Evolutionary conservation across 92 coral and sea anemone genomes (phyloP), one percentile per base, ranked within the genome.

Genomic region (Siderastrea siderea): DNA sequence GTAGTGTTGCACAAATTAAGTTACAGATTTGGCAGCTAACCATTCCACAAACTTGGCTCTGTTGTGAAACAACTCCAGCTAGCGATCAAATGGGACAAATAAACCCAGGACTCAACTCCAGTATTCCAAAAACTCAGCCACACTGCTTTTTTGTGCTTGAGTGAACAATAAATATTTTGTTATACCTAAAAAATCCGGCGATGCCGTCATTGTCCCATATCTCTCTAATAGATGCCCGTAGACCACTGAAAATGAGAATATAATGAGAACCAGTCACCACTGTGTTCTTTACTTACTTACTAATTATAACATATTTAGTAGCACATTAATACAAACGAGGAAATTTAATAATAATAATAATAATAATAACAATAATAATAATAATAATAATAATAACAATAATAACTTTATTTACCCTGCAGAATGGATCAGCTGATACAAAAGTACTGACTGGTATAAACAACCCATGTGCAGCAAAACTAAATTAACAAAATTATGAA

Each of bases 101-200:
- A 26, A 26, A 26, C 38, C 38, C 38, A 26, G 38, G 38, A 26
- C 38, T 26, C 38, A 26, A 26, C 38, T 26, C 38, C 38, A 26
- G 38, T 26, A 26, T 26, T 26, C 38, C 38, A 26, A 26, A 26
- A 26, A 26, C 38, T 26, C 38, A 26, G 38, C 38, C 38, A 26
- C 38, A 26, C 38, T 26, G 38, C 38, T 26, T 26, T 26, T 26
- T 26, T 26, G 17, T 61, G 13, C 16, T 61, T 61, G 4, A 61
- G 26, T 13, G 66, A 61, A 13, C 66, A 16, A 13, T 61, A 16
- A n/a, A 54, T 3, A 43, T 38, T 45, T 59, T 7, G 6, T 47
- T 50, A 89, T 95, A 97, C 99, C 94, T 93, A 92, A 97, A 94
- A 85, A 95, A 94, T 14, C 99, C 99, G 59, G 85, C 51, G 67